Base-by-base conservation (phyloP, 1,140 invertebrate species). In the Homarus americanus region DNA sequence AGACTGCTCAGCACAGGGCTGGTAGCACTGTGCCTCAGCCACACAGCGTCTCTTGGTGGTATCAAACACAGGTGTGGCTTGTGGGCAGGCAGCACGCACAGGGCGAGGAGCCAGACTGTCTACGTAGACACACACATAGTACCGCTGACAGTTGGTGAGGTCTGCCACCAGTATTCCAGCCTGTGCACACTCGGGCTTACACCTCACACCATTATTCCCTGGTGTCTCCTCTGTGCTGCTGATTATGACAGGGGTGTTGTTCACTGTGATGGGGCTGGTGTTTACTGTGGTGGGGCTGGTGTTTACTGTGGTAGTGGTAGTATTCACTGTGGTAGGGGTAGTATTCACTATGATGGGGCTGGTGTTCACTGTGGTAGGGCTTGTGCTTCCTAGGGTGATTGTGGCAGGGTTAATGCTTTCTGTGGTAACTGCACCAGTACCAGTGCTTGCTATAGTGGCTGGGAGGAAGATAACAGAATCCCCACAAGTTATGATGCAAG, bases 41-140 rank as follows among this genome's bases (percentile, higher is more conserved):
- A 88, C 86, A 36, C 86, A 88, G 20, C 78, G 76, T 7, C 49
- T 41, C 28, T 41, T 66, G 58, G 12, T 20, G 28, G 4, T 17
- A 58, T 82, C 58, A 63, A 90, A 90, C 34, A 90, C n/a, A 24
- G 88, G 88, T 32, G 20, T 83, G 38, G 40, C 44, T 24, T 34
- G 15, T 15, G 88, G 88, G 72, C 88, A 90, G 10, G 38, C 78
- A 12, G 72, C 53, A 40, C 80, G 79, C 15, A 90, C 49, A 10
- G 88, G 88, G 1, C 72, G 80, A 32, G 88, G 88, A 7, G 79
- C 82, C 38, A 83, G 32, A 34, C 88, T 66, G 76, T 78, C 73
- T 0, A 90, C 49, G 12, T 83, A 83, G 20, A 90, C 79, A 41
- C 88, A 90, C 7, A 73, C 49, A 49, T 38, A 90, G 49, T 83